Evolutionary conservation across 2,888 invertebrate species (phyloP).

Genomic region (Sinotaia quadrata): DNA sequence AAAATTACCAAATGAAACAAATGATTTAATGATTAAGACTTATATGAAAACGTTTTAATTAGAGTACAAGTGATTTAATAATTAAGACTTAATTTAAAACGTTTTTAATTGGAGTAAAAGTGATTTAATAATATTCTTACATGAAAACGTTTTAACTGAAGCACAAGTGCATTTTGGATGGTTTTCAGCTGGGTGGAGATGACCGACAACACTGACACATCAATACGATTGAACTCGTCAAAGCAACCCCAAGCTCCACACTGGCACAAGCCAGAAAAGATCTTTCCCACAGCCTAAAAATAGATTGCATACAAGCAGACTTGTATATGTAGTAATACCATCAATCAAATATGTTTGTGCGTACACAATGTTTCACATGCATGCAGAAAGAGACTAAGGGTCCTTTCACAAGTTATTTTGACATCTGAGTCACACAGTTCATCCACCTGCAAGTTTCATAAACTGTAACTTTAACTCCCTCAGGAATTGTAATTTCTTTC

Average conservation of each 20-base stretch:
- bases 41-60: too few relatives aligned
- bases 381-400: too few relatives aligned
- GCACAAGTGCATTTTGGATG: constrained; percentile 86
- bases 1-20: too few relatives aligned
- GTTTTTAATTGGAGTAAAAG: too few relatives aligned
- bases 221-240: constrained; percentile 94
- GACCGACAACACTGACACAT: constrained; percentile 91
- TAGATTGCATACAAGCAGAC: too few relatives aligned
- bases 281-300: constrained; percentile 79
- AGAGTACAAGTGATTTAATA: neutral
- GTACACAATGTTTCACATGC: too few relatives aligned
- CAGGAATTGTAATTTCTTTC: too few relatives aligned
- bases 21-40: too few relatives aligned
- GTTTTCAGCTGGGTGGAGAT: constrained; percentile 93
- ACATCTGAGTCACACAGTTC: too few relatives aligned
- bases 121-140: constrained; percentile 74
- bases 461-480: too few relatives aligned
- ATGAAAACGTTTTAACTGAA: constrained; percentile 82
- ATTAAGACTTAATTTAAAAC: neutral
- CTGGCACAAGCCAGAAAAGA: constrained; percentile 80
- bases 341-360: neutral
- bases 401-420: too few relatives aligned
- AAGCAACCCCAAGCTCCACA: constrained; percentile 97
- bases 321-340: neutral
- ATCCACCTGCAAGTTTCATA: too few relatives aligned